Evolutionary conservation across 2,797 vertebrate genomes (phyloP), one percentile per base, ranked within the genome.

Genomic region (Urophycis tenuis): DNA sequence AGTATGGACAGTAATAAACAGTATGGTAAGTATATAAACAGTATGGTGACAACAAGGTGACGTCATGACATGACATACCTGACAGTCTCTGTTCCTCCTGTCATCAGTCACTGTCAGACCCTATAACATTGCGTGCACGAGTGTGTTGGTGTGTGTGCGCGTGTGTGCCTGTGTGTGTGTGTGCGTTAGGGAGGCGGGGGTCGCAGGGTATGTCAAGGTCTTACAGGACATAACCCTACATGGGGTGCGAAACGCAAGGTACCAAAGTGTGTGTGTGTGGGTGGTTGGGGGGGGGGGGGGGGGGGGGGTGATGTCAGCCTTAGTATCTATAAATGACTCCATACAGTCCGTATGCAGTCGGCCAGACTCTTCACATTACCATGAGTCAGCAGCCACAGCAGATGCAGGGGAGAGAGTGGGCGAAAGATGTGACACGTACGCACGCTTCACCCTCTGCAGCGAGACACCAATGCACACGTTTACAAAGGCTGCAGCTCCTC

Each of bases 281-380:
- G 45, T 49, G 15, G 3, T 17, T 72, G 73, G 35, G 39, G 78
- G 75, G 81, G 49, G 70, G 64, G 29, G 22, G 33, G 14, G 53
- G 22, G 74, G 4, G 9, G 19, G 86, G 88, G 82, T 0, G 35
- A 12, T 0, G 35, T 75, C 34, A 78, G 85, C 79, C 76, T 69
- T 76, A 77, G 84, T 67, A 85, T 89, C 90, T 92, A 90, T 91
- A 92, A 91, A 88, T 90, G 81, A 84, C 89, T 85, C 82, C 85
- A 84, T 87, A 88, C 84, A 85, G 89, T 89, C 71, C 90, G 82
- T 87, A 75, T 12, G 60, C n/a, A 71, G 75, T 2, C 34, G 64
- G 83, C 80, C 80, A 81, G 85, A 88, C 84, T 91, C 86, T 87
- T 92, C 90, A 91, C 86, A 91, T 93, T 93, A 91, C 91, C 88